Base-by-base conservation (phyloP, 2,797 vertebrate species). In the Muraenolepis orangiensis region DNA sequence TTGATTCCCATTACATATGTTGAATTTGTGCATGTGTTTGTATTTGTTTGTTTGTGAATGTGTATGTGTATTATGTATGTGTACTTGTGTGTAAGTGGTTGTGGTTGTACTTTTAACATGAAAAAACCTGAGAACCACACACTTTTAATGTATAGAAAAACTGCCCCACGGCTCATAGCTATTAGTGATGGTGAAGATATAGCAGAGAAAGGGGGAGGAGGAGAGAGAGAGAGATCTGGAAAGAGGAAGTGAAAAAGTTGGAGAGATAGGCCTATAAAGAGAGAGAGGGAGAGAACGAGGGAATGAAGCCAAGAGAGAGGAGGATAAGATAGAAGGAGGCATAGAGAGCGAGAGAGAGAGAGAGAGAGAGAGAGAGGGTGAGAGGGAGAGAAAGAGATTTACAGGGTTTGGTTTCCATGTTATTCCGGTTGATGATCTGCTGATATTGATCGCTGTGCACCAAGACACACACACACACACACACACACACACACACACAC, bases 361-460 rank as follows among this genome's bases (percentile, higher is more conserved):
- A 14, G 13, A 11, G 42, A 51, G 42, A 18, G 66, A 16, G 66
- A 57, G 51, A 5, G 16, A 57, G 51, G 16, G 51, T 2, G 51
- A 30, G 66, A 57, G 51, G 2, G 16, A 57, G 51, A 8, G 51
- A 1, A 16, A 30, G 29, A 31, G 66, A 31, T 67, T 29, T 16
- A 16, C 28, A 67, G 66, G 18, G 66, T 64, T 29, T 29, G 31
- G 66, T 67, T 67, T 69, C 30, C 10, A 20, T 31, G 66, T 28
- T 66, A 57, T 57, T 57, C 51, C 51, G n/a, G 51, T 26, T 64
- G 57, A 64, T 64, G 57, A 28, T 64, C 57, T 57, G 51, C 51
- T 64, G 57, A 64, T 64, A 64, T 64, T 64, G 57, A 64, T 64
- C 57, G 23, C n/a, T 64, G 57, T 64, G 57, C 57, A 64, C 23